Evolutionary conservation across 2,888 invertebrate species (phyloP).

Genomic region (Eupithecia dodoneata): DNA sequence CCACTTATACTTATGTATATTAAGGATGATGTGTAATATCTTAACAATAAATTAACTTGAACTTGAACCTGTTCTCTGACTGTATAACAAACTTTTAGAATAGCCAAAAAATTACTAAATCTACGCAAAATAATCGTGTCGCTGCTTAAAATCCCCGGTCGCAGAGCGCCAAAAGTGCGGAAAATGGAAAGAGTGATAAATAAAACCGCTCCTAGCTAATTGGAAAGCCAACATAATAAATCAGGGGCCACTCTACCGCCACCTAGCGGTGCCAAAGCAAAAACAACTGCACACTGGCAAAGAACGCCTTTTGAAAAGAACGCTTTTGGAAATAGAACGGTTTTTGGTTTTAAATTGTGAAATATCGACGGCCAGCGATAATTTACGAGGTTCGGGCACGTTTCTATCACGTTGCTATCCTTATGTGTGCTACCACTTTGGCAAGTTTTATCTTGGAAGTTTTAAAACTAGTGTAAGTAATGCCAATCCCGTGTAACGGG

Average conservation of each 20-base stretch:
- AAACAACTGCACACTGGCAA: slow-evolving; percentile 54
- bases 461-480: not conserved
- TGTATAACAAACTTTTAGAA: not conserved
- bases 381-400: not conserved
- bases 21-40: too few relatives aligned
- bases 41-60: too few relatives aligned
- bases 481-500: not conserved
- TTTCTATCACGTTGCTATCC: not conserved
- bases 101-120: not conserved
- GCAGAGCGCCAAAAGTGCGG: slow-evolving; percentile 66
- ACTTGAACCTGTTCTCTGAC: too few relatives aligned
- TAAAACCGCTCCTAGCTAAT: slow-evolving; percentile 77
- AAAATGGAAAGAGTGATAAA: slow-evolving; percentile 78
- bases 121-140: slow-evolving; percentile 27
- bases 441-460: not conserved
- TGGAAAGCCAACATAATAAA: slow-evolving; percentile 78
- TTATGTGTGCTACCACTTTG: not conserved
- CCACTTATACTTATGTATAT: too few relatives aligned
- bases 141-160: slow-evolving; percentile 39
- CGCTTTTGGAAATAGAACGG: slow-evolving; percentile 38
- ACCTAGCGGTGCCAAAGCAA: slow-evolving; percentile 44
- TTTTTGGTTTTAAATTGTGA: slow-evolving; percentile 37
- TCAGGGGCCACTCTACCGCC: slow-evolving; percentile 65
- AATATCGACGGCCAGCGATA: slow-evolving; percentile 31
- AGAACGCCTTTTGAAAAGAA: slow-evolving; percentile 35